Base-by-base conservation (phyloP, 2,888 invertebrate species). In the Oegoconia quadripuncta region DNA sequence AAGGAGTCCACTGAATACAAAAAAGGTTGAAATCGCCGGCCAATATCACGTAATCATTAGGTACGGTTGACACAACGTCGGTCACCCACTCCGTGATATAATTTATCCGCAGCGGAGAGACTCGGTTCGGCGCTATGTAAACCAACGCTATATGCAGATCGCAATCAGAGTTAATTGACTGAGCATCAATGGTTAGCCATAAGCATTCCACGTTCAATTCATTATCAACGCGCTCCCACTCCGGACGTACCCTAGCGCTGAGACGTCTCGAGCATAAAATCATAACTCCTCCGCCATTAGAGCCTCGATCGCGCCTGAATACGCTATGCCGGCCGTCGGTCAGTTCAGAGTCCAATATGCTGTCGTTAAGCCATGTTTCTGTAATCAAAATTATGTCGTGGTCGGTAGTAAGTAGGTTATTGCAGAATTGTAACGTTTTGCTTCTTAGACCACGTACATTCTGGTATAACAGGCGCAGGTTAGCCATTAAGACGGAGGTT, bases 261-360 rank as follows among this genome's bases (percentile, higher is more conserved):
- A 44, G 33, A 2, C 18, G 23, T 9, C 15, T 3, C 0, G 37
- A 17, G 18, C 35, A 36, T 3, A 38, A 7, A 3, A 23, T 26
- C 42, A 46, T 42, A 8, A 46, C 39, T 11, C 45, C 45, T n/a
- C 45, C 42, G 1, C 45, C 45, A 2, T 40, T 23, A 13, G 35
- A 17, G 3, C 42, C 40, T 4, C 45, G 37, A 18, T 46, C 42
- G 11, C 45, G 37, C 4, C 45, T 34, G 14, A 40, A 46, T 7
- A 44, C 31, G 28, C 45, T 33, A 27, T 42, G 40, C 5, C 23
- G 37, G 11, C 13, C 17, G 12, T 34, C 15, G 25, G 7, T 18
- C 7, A 18, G 18, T 18, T 18, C 18, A 3, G 18, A 18, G 20
- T 47, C 40, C 6, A 47, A 31, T 11, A 47, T 37, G 6, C 32